Percentiles rank a stretch among this genome's conserved stretches.
These are phyloP conservation scores for Oligia fasciuncula DNA, from an alignment of 2,888 invertebrate species.

Conservation along the genomic window DNA sequence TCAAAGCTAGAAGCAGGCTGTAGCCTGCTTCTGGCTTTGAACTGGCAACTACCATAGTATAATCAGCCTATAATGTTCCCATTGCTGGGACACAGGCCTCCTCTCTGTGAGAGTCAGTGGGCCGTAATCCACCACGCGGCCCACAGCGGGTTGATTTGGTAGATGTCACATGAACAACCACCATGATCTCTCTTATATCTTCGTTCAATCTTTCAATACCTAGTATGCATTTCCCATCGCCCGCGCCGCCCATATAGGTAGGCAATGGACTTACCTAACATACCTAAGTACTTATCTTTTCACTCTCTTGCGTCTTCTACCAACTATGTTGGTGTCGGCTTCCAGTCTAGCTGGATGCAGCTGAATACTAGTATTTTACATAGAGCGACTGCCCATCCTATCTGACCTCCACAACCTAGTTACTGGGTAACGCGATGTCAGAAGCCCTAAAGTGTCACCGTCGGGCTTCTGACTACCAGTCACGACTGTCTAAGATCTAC, in stretches of 20 bases:
- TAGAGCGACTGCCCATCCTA: not conserved
- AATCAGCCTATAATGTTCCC: too few species aligned
- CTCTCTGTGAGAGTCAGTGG: too few species aligned
- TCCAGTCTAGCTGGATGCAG: not conserved
- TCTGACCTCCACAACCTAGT: not conserved
- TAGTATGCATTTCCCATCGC: not conserved
- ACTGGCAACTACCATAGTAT: too few species aligned
- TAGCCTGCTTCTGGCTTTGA: too few species aligned
- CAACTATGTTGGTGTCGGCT: not conserved
- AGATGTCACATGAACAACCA: not conserved
- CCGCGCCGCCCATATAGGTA: not conserved
- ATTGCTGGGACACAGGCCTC: too few species aligned
- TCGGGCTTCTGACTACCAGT: not conserved
- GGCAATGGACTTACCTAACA: not conserved
- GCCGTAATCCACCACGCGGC: too few species aligned
- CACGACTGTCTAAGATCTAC: not conserved
- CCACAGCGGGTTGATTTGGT: too few species aligned
- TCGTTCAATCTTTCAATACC: not conserved
- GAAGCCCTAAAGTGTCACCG: too few species aligned
- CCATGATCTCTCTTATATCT: not conserved
- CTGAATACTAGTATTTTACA: not conserved
- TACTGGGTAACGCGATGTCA: not conserved
- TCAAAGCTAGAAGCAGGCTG: not conserved
- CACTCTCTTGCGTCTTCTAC: not conserved
- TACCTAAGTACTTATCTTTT: not conserved